Base-by-base conservation (phyloP, 2,888 invertebrate species). In the Orchestes rusci region DNA sequence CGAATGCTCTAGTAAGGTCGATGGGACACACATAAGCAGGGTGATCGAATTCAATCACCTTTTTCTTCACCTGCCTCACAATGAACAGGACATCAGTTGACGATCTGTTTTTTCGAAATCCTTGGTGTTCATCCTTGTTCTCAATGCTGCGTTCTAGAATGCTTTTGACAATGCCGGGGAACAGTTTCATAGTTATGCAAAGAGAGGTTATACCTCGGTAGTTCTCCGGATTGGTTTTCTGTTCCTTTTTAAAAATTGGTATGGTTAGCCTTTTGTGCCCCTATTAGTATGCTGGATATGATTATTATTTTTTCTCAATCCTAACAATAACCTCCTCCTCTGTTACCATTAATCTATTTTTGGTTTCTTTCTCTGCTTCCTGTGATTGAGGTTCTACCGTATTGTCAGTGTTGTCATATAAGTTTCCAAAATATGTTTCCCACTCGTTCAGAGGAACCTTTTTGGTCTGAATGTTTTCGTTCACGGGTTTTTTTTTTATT, bases 401-500 rank as follows among this genome's bases (percentile, higher is more conserved):
- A n/a, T n/a, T n/a, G n/a, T n/a, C n/a, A n/a, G n/a, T n/a, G n/a
- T n/a, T n/a, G n/a, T n/a, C n/a, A n/a, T n/a, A n/a, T n/a, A n/a
- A n/a, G n/a, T n/a, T n/a, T n/a, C n/a, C n/a, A n/a, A n/a, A n/a
- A 30, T 30, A 30, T 30, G 4, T 30, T 12, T 10, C 12, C 8
- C 7, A 12, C 5, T 30, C 13, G 12, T 30, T 7, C 8, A 30
- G 31, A 10, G 7, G 13, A 10, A 30, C 31, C 5, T 5, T 30
- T 30, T 36, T 36, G 10, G 20, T 36, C 17, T 27, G 39, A n/a
- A 39, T 16, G 16, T 28, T 15, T 36, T 39, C 29, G 29, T 39
- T 39, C 12, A 39, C 39, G 10, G 28, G 8, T 20, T 20, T 28
- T 16, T 39, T 39, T 30, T n/a, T 5, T n/a, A 7, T 29, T 39